Base-by-base conservation (phyloP, 2,113 vertebrate genomes). In the Struthidea cinerea region DNA sequence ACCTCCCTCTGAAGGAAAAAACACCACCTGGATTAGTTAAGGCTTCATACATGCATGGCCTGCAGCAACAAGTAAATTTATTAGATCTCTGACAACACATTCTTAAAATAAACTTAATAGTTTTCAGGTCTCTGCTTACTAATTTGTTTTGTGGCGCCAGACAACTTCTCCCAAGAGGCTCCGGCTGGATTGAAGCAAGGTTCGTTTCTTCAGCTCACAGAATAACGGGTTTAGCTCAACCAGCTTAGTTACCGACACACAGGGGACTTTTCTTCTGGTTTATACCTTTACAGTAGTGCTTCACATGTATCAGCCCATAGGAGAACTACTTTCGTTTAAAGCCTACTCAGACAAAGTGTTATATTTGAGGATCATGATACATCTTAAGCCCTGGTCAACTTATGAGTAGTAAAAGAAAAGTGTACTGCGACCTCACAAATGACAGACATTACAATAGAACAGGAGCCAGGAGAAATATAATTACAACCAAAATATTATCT, bases 71-170 rank as follows among this genome's bases (percentile, higher is more conserved):
- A 84, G 94, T 86, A 95, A 90, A 97, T 97, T 96, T 98, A 97
- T 95, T 97, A 98, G 95, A 95, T 96, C 84, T 94, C 88, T 97
- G 93, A 96, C 93, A 98, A 97, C 85, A 85, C 90, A 93, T 97
- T 98, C 97, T 97, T 96, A 97, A 97, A 98, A 97, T 96, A 98
- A 98, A 98, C 91, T 94, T 96, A 95, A 96, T 92, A 92, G 96
- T 98, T 96, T 96, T 80, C 75, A 88, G 93, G 94, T 95, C 96
- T 97, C 95, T 93, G 84, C 91, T 97, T 89, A 94, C 90, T 97
- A 97, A 98, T 97, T 97, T 96, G 56, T 95, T 93, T 71, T 73
- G 93, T 97, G 98, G 98, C 95, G 96, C 98, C 98, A 98, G 98
- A 97, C 94, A 76, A 74, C 77, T 96, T 94, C 87, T 95, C 89